Evolutionary conservation across 2,113 vertebrate species (phyloP), one percentile per base, ranked within the genome.

Genomic region (Erinaceus europaeus): DNA sequence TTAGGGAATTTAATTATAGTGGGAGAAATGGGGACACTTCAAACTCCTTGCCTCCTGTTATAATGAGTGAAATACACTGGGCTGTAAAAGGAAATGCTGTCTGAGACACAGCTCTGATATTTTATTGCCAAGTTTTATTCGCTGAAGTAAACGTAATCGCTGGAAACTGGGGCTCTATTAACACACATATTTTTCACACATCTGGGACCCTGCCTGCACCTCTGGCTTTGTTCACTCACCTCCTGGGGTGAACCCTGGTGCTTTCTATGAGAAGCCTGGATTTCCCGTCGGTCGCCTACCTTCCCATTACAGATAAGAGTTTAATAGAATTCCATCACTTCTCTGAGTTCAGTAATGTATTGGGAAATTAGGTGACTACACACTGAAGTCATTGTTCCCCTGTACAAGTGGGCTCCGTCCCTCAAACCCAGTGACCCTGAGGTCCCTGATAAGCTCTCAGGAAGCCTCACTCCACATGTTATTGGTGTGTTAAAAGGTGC

Each of bases 1-100:
- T 95, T 96, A 95, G 78, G 75, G 92, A 92, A 93, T 94, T 93
- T 95, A 96, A 96, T 96, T 96, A 95, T 95, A 96, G 92, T 89
- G 89, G 91, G 91, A 95, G 94, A 95, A 89, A 93, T 9, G 71
- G 74, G 89, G 84, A 93, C 90, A 92, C 89, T 86, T 90, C 84
- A 3, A 61, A 83, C 83, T 89, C 93, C 77, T 67, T 90, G 91
- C 90, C 84, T 93, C 91, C 89, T 68, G 88, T 94, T 89, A 90
- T 89, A 94, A 78, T 84, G 85, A 95, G 72, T 95, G 92, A 96
- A 96, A 96, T 95, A 96, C 85, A 92, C 88, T 11, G 4, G 90
- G 89, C 88, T 85, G 88, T 96, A 95, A 96, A 96, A 86, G 89
- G 77, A 53, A 95, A 90, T 42, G 86, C 93, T 95, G 86, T 94